A percentile compares a stretch with the other conserved stretches of the same genome.
phyloP scores from a whole-genome alignment of 2,113 vertebrate species.

The Egretta garzetta region DNA sequence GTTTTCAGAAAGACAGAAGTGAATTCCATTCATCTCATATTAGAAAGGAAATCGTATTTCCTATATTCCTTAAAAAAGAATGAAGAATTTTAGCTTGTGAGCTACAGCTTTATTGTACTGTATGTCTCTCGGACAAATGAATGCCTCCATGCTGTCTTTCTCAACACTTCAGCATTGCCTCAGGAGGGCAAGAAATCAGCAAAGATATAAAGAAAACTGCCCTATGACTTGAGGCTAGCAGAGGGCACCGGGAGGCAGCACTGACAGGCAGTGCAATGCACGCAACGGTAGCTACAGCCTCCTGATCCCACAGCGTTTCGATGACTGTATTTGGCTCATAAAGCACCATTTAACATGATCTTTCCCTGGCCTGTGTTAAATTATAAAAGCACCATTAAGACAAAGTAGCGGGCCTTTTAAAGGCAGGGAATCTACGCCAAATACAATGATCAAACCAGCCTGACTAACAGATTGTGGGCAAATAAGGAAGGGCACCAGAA shows the following conservation, averaged over 20 bases:
- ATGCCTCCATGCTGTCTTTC: background rate
- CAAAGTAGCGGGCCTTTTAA: background rate
- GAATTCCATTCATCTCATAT: background rate
- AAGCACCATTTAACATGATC: background rate
- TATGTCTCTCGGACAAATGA: background rate
- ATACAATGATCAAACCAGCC: background rate
- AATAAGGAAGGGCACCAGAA: background rate
- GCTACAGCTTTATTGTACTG: background rate
- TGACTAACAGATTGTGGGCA: background rate
- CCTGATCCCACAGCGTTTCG: background rate
- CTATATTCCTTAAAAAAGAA: background rate
- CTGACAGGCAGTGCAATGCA: background rate
- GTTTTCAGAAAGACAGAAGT: background rate
- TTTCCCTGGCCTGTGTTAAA: background rate
- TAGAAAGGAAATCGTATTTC: background rate
- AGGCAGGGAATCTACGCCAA: background rate
- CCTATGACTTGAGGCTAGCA: background rate
- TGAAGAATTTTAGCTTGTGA: background rate
- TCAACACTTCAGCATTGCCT: background rate
- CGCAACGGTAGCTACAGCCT: accelerated
- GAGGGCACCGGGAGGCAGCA: background rate
- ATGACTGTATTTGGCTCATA: background rate
- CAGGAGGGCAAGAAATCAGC: background rate
- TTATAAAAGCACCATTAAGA: background rate
- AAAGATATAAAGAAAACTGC: background rate